Evolutionary conservation across 2,113 vertebrate species (phyloP).

Genomic region (Hoplias malabaricus): DNA sequence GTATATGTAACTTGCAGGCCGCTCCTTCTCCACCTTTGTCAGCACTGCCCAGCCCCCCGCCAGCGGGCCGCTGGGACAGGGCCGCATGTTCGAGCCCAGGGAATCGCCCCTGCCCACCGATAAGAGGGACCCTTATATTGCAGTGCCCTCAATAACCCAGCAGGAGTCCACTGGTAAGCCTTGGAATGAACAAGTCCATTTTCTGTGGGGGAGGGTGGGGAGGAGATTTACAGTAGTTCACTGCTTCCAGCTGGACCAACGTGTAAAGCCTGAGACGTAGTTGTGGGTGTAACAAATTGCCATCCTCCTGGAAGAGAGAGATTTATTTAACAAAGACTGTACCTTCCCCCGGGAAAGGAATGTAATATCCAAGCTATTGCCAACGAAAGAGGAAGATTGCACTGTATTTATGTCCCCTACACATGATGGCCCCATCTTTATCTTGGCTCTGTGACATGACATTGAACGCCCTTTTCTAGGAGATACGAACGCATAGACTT

Average conservation of each 20-base stretch:
- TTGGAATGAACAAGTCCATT: slow-evolving; percentile 83
- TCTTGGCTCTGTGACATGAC: slow-evolving; percentile 67
- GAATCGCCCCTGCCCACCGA: slow-evolving; percentile 83
- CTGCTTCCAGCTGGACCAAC: slow-evolving; percentile 88
- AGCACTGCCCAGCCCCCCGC: slow-evolving; percentile 81
- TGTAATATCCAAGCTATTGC: slow-evolving; percentile 74
- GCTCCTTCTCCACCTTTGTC: slow-evolving; percentile 87
- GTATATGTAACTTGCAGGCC: slow-evolving; percentile 87
- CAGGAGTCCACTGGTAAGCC: slow-evolving; percentile 98
- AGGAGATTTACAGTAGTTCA: slow-evolving; percentile 71
- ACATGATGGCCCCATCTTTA: slow-evolving; percentile 48
- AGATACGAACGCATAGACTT: slow-evolving; percentile 61
- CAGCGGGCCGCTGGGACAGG: slow-evolving; percentile 85
- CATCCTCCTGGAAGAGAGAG: slow-evolving; percentile 56
- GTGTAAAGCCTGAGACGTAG: slow-evolving; percentile 3
- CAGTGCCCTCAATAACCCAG: slow-evolving; percentile 94
- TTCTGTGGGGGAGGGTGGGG: slow-evolving; percentile 74
- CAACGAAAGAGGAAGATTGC: slow-evolving; percentile 60
- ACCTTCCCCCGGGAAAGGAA: slow-evolving; percentile 64
- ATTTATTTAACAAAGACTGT: slow-evolving; percentile 68
- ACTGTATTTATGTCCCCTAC: slow-evolving; percentile 69
- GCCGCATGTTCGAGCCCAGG: slow-evolving; percentile 88
- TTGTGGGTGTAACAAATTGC: slow-evolving; percentile 35
- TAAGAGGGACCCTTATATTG: slow-evolving; percentile 92
- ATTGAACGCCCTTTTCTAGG: slow-evolving; percentile 67